Evolutionary conservation across 2,888 invertebrate genomes (phyloP).

Genomic region (Limnephilus rhombicus): DNA sequence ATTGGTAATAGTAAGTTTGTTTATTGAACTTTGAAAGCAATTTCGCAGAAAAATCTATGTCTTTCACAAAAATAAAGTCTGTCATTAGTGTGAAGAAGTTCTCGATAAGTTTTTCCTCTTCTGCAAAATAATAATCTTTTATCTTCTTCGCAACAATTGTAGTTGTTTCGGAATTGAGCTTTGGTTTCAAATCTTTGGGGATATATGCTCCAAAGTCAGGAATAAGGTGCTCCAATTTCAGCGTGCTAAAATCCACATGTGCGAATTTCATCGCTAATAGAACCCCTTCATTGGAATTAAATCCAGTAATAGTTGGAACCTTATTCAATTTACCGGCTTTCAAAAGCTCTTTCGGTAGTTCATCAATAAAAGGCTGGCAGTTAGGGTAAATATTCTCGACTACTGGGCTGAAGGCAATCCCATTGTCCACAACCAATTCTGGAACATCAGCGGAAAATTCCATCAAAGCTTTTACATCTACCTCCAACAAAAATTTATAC

Average conservation of each 20-base stretch:
- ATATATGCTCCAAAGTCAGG: constrained; percentile 43
- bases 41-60: constrained; percentile 26
- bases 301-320: constrained; percentile 47
- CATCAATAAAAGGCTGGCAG: constrained; percentile 15
- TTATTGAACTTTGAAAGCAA: not conserved
- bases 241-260: not conserved
- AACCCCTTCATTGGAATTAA: constrained; percentile 57
- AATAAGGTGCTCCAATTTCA: constrained; percentile 25
- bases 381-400: constrained; percentile 41
- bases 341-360: constrained; percentile 16
- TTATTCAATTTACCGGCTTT: constrained; percentile 33
- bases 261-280: constrained; percentile 31
- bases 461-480: constrained; percentile 49
- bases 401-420: constrained; percentile 41
- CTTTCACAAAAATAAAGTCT: constrained; percentile 45
- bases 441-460: constrained; percentile 5
- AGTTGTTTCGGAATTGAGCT: not conserved
- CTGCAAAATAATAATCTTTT: constrained; percentile 54
- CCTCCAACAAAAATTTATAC: constrained; percentile 40
- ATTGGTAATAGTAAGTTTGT: constrained; percentile 65
- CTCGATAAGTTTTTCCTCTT: constrained; percentile 46
- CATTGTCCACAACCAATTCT: not conserved
- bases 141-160: constrained; percentile 44
- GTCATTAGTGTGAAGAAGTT: constrained; percentile 48
- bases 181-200: constrained; percentile 4